These are phyloP conservation scores for Bettongia penicillata DNA, from an alignment of 2,113 vertebrate genomes.

Conservation along the genomic window DNA sequence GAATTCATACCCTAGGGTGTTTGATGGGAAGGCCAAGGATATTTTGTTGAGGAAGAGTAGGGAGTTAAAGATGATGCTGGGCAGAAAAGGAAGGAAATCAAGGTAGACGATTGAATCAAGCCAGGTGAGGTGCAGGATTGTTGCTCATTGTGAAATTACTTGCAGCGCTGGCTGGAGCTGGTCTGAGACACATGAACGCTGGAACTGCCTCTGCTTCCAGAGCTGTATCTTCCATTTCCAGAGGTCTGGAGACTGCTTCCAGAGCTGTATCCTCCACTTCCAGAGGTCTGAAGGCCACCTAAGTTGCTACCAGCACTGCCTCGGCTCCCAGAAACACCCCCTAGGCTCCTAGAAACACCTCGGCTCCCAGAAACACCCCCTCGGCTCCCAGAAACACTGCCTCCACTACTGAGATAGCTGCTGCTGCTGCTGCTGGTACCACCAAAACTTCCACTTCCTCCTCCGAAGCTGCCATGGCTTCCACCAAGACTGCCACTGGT, in stretches of 20 bases:
- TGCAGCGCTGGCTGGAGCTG: constrained; percentile 50
- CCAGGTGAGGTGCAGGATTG: too few relatives aligned
- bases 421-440: background rate
- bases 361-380: background rate
- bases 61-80: background rate
- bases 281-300: too few relatives aligned
- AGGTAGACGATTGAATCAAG: too few relatives aligned
- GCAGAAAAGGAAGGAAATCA: background rate
- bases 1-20: constrained; percentile 32
- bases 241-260: background rate
- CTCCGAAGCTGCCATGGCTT: constrained; percentile 7
- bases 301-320: too few relatives aligned
- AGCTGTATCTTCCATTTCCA: background rate
- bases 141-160: constrained; percentile 33
- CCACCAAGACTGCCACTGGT: background rate
- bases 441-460: background rate
- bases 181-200: constrained; percentile 43
- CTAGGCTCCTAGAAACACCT: background rate
- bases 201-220: background rate
- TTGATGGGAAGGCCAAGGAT: background rate
- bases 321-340: background rate
- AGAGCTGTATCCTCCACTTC: background rate
- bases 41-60: background rate
- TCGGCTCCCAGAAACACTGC: background rate
- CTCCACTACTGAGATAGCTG: background rate